Percentiles rank a stretch among this genome's conserved stretches.
These are phyloP conservation scores for Platyscapa corneri DNA, from an alignment of 1,140 invertebrate genomes.

Conservation along the genomic window DNA sequence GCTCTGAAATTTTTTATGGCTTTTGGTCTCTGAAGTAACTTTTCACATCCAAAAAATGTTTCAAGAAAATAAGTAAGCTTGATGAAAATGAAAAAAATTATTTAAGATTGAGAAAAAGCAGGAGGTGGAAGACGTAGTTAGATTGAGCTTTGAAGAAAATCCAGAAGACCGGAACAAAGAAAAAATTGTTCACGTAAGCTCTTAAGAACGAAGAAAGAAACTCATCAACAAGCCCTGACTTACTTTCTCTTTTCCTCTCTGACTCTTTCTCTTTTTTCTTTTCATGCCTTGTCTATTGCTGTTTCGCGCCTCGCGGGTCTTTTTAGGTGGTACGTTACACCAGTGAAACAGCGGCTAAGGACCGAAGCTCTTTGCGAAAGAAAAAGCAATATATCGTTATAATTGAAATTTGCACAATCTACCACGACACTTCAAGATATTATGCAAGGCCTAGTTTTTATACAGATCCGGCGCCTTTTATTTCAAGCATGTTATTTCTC, in stretches of 20 bases:
- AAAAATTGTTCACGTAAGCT: conserved; percentile 25
- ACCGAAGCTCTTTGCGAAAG: neutral
- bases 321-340: neutral
- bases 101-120: neutral
- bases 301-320: neutral
- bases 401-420: conserved; percentile 37
- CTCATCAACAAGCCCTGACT: conserved; percentile 39
- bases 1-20: neutral
- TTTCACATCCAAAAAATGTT: neutral
- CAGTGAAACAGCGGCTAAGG: neutral
- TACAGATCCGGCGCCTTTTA: neutral
- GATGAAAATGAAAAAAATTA: conserved; percentile 13
- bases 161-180: conserved; percentile 10
- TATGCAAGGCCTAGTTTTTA: no score
- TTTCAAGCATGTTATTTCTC: neutral
- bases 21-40: neutral
- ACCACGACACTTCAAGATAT: conserved; percentile 1
- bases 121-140: neutral
- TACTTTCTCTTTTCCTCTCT: neutral
- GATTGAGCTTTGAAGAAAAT: neutral
- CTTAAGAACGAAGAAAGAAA: conserved; percentile 44
- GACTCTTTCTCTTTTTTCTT: no score
- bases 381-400: conserved; percentile 11
- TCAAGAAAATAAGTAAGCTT: neutral
- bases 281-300: neutral